Base-by-base conservation (phyloP, 2,888 invertebrate species). In the Eupithecia centaureata region DNA sequence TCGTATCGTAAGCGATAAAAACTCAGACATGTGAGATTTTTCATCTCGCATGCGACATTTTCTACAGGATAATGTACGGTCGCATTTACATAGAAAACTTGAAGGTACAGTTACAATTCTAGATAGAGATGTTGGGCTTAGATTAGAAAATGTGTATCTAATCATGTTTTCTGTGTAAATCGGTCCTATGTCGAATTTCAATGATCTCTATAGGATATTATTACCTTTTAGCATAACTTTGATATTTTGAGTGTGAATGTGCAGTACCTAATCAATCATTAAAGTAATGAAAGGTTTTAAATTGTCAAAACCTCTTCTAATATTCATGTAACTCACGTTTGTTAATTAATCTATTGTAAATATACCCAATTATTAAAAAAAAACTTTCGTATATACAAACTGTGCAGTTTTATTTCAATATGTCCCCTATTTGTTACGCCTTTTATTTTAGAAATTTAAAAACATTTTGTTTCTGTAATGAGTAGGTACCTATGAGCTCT, bases 291-390 rank as follows among this genome's bases (percentile, higher is more conserved):
- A 83, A 77, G 82, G 82, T 84, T 81, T 80, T 76, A 59, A 57
- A 63, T 15, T 27, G 63, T 66, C 65, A 63, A 61, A 66, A 87
- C 82, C 85, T 86, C 78, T 85, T 88, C 83, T 87, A 85, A 86
- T 85, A 90, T 83, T 87, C 88, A 92, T 90, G 84, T 91, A 91
- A 90, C 87, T 91, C 91, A 92, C 89, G 88, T 91, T 92, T 92
- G 91, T 91, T 92, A 90, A 89, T 89, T 90, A 90, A 87, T 87
- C 88, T 91, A 91, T 83, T 93, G 92, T 93, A 93, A 92, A 93
- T 93, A 93, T 90, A 92, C 88, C 91, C 91, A 87, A 92, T 91
- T 92, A 92, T 91, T 91, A 88, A 91, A 87, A 86, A n/a, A 91
- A 91, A 91, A 88, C 86, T 90, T 92, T 91, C 91, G 87, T 92